A percentile compares a stretch with the other conserved stretches of the same genome.
Evolutionary conservation across 2,888 invertebrate genomes (phyloP).

Genomic region (Latrodectus hesperus): DNA sequence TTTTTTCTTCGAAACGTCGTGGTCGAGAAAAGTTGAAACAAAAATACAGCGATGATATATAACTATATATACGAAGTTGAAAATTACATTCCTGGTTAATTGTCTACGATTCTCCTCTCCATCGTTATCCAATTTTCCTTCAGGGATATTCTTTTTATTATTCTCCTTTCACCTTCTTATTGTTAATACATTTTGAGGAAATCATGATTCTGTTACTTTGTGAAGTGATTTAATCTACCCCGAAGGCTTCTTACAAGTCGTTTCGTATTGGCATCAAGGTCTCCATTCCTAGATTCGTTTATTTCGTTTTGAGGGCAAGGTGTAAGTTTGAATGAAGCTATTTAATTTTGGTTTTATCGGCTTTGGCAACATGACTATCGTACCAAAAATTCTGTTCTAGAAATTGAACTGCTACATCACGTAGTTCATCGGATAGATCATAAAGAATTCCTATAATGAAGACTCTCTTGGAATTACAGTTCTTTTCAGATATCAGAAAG

Average conservation of each 20-base stretch:
- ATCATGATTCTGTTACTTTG: background rate
- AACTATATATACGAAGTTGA: background rate
- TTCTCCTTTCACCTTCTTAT: conserved; percentile 9
- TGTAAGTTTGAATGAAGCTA: conserved; percentile 17
- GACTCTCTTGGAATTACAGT: background rate
- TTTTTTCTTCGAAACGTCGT: conserved; percentile 15
- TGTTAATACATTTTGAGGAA: background rate
- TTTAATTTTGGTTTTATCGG: conserved; percentile 50
- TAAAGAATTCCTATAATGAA: background rate
- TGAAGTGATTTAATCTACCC: background rate
- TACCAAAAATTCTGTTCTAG: conserved; percentile 16
- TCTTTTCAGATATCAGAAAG: background rate
- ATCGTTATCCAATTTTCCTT: conserved; percentile 39
- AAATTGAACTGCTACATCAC: conserved; percentile 30
- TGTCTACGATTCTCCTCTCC: conserved; percentile 42
- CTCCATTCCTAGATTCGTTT: conserved; percentile 12
- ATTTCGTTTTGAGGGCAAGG: conserved; percentile 29
- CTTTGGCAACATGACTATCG: conserved; percentile 25
- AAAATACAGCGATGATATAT: background rate
- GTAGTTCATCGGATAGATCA: background rate
- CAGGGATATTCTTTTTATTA: background rate
- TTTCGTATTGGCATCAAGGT: conserved; percentile 24
- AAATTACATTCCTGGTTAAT: conserved; percentile 52
- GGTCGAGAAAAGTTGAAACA: conserved; percentile 5
- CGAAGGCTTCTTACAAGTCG: conserved; percentile 1